These are phyloP conservation scores for Triplophysa yarkandensis DNA, from an alignment of 2,797 vertebrate genomes.

Conservation along the genomic window DNA sequence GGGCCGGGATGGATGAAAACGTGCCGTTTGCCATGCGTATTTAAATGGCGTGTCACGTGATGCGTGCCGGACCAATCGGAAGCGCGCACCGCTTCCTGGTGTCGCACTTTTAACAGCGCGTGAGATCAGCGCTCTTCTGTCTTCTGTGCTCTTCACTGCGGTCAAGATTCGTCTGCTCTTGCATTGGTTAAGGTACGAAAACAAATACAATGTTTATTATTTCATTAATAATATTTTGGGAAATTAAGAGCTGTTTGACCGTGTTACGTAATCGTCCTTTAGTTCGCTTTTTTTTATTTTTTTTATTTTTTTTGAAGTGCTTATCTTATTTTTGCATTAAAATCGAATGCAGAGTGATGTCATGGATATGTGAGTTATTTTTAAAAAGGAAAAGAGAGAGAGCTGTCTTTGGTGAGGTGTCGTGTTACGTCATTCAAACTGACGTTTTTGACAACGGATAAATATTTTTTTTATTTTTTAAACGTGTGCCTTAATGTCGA, in stretches of 20 bases:
- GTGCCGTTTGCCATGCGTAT: slow-evolving; percentile 64
- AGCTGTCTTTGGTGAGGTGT: not conserved
- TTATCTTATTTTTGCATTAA: not conserved
- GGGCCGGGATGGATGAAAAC: slow-evolving; percentile 58
- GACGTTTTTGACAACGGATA: slow-evolving; percentile 4
- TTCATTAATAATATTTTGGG: not conserved
- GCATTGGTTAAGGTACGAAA: slow-evolving; percentile 67
- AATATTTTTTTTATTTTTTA: no score
- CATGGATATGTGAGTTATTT: not conserved
- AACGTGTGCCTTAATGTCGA: no score
- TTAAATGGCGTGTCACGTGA: slow-evolving; percentile 58
- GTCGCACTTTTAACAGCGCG: slow-evolving; percentile 61
- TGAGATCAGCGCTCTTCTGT: slow-evolving; percentile 56
- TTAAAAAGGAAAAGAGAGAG: not conserved
- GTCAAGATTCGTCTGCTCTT: slow-evolving; percentile 60
- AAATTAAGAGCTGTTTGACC: not conserved
- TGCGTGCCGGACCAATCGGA: slow-evolving; percentile 65
- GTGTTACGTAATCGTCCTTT: slow-evolving; percentile 26
- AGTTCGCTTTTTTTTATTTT: no score
- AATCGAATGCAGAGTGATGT: not conserved
- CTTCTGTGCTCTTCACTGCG: slow-evolving; percentile 67
- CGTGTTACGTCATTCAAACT: not conserved
- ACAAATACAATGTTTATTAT: not conserved
- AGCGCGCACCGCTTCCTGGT: slow-evolving; percentile 61
- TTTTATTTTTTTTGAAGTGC: no score